Evolutionary conservation across 2,888 invertebrate genomes (phyloP).

Genomic region (Desoria tigrina): DNA sequence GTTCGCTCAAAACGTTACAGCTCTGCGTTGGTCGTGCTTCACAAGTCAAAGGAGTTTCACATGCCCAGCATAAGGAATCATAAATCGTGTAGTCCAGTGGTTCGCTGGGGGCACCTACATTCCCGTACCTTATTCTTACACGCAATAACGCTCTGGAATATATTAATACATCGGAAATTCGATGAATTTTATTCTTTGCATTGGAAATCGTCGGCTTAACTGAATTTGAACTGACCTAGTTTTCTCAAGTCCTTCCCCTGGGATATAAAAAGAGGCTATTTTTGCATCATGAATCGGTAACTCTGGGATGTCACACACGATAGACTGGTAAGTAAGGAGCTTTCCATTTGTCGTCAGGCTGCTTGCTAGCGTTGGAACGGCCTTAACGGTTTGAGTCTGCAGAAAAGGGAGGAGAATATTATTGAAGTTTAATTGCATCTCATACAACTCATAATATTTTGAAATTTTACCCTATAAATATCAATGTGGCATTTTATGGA

Average conservation of each 20-base stretch:
- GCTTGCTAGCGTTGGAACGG: slow-evolving; percentile 44
- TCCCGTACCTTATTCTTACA: slow-evolving; percentile 48
- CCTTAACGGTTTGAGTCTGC: slow-evolving; percentile 43
- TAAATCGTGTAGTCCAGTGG: slow-evolving; percentile 50
- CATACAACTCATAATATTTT: background rate
- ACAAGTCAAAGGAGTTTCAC: slow-evolving; percentile 45
- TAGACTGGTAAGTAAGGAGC: slow-evolving; percentile 49
- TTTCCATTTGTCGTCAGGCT: slow-evolving; percentile 47
- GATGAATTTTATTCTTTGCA: background rate
- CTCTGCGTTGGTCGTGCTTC: slow-evolving; percentile 50
- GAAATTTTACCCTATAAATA: slow-evolving; percentile 50
- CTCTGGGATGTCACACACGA: slow-evolving; percentile 52
- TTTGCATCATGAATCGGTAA: slow-evolving; percentile 53
- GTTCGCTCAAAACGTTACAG: slow-evolving; percentile 52
- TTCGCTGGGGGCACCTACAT: slow-evolving; percentile 43
- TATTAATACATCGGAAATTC: background rate
- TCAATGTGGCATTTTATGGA: slow-evolving; percentile 53
- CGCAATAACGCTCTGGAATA: slow-evolving; percentile 45
- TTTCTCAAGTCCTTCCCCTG: slow-evolving; percentile 53
- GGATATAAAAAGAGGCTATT: slow-evolving; percentile 53
- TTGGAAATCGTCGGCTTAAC: background rate
- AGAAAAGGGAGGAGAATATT: background rate
- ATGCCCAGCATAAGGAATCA: slow-evolving; percentile 52
- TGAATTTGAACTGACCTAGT: slow-evolving; percentile 42
- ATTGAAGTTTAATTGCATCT: background rate